Evolutionary conservation across 2,888 invertebrate species (phyloP), one percentile per base, ranked within the genome.

Genomic region (Steinernema scapterisci): DNA sequence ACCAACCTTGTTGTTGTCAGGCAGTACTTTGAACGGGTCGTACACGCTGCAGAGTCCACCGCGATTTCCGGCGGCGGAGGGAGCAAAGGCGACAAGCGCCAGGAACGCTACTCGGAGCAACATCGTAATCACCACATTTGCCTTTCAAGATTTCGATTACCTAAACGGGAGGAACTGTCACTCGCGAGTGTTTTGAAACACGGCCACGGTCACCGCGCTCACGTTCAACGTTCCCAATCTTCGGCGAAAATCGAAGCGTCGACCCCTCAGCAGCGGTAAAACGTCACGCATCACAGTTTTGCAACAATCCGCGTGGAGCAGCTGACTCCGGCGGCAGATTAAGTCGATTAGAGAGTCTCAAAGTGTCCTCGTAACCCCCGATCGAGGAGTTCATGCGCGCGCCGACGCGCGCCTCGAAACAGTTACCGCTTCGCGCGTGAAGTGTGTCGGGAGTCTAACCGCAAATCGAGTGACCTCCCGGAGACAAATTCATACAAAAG

Each of bases 21-120:
- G 86, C 52, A 86, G 74, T 27, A 86, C 85, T 73, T 84, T 86
- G 81, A 86, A 86, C 31, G 86, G 84, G 75, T 86, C 86, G 78
- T 84, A 86, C 54, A 86, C 85, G 25, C 83, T 84, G 74, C 86
- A 86, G 63, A 63, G 63, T 31, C 63, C 63, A 31, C 63, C 63
- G 31, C 63, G 63, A n/a, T 63, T 63, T 16, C 27, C 63, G 16
- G 16, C 38, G 31, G 38, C 63, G 31, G 31, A 16, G 9, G 63
- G 27, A 27, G 3, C 23, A 16, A 63, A 13, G 63, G 63, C 63
- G 63, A 31, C 38, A 9, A 63, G 63, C 31, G 63, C 63, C 63
- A 63, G 38, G 16, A 63, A 63, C 63, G 63, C 63, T 16, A 63
- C 63, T 63, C 63, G 63, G 25, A 31, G 63, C 63, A 38, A 63